Conservation (phyloP, 2,888 invertebrate species). For the Harpalus rufipes region DNA sequence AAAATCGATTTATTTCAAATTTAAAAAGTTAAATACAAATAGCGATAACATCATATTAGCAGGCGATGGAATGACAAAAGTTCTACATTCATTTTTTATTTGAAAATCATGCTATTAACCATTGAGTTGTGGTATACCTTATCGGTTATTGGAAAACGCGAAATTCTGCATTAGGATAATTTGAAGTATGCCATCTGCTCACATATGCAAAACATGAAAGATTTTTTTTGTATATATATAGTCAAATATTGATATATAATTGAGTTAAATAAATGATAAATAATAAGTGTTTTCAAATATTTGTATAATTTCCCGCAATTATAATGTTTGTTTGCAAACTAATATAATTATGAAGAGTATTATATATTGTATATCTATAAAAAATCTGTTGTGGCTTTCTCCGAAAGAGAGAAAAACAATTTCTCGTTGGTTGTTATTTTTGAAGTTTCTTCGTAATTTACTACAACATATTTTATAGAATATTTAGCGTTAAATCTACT, state of each 20-base stretch:
- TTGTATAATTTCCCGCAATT: background rate
- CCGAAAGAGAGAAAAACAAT: too few relatives aligned
- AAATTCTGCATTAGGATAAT: background rate
- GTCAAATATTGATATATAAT: conserved; percentile 24
- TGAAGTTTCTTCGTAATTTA: background rate
- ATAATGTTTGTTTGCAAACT: background rate
- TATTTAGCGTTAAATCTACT: background rate
- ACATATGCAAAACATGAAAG: background rate
- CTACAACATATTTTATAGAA: background rate
- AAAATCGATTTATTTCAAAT: background rate
- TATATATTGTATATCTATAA: too few relatives aligned
- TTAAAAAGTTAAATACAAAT: conserved; percentile 38
- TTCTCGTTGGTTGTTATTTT: background rate
- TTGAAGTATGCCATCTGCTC: conserved; percentile 8
- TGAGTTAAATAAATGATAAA: background rate
- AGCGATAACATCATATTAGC: conserved; percentile 15
- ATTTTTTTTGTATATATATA: conserved; percentile 16
- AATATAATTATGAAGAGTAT: too few relatives aligned
- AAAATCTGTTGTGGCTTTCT: too few relatives aligned
- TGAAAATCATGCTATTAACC: background rate
- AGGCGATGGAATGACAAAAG: conserved; percentile 39
- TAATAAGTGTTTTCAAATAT: background rate
- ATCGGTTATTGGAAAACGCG: conserved; percentile 31
- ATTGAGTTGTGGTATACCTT: conserved; percentile 1
- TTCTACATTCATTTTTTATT: conserved; percentile 31